A percentile compares a stretch with the other conserved stretches of the same genome.
phyloP scores from a whole-genome alignment of 2,888 invertebrate genomes.

The Helicoverpa assulta region DNA sequence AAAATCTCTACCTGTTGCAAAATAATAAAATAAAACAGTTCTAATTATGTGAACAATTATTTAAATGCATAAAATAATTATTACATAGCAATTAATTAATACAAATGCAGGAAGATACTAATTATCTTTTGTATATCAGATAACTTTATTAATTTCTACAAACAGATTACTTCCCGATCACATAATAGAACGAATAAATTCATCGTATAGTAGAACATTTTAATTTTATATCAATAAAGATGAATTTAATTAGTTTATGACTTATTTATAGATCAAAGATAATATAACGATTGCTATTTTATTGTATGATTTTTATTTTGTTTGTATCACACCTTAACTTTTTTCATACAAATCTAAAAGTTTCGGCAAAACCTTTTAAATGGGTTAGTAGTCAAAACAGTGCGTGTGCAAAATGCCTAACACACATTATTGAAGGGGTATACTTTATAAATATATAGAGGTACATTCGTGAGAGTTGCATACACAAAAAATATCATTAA shows the following conservation, averaged over 20 bases:
- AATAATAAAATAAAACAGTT: background rate
- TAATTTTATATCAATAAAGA: constrained; percentile 27
- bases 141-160: constrained; percentile 35
- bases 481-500: too few species aligned
- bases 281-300: constrained; percentile 7
- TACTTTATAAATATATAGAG: too few species aligned
- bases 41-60: background rate
- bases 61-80: background rate
- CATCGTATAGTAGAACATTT: constrained; percentile 25
- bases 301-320: background rate
- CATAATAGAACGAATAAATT: constrained; percentile 22
- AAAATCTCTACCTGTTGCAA: background rate
- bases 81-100: constrained; percentile 6
- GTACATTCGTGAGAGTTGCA: too few species aligned
- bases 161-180: constrained; percentile 22
- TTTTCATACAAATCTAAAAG: too few species aligned
- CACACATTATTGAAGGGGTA: too few species aligned
- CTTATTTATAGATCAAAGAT: background rate
- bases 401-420: too few species aligned
- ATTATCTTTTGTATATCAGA: constrained; percentile 22
- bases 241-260: constrained; percentile 21
- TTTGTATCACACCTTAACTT: too few species aligned
- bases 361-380: too few species aligned
- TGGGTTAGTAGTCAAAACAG: too few species aligned
- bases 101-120: constrained; percentile 23